Percentiles rank a stretch among this genome's conserved stretches.
These are phyloP conservation scores for Heteromyza rotundicornis DNA, from an alignment of 2,888 invertebrate species.

Conservation along the genomic window DNA sequence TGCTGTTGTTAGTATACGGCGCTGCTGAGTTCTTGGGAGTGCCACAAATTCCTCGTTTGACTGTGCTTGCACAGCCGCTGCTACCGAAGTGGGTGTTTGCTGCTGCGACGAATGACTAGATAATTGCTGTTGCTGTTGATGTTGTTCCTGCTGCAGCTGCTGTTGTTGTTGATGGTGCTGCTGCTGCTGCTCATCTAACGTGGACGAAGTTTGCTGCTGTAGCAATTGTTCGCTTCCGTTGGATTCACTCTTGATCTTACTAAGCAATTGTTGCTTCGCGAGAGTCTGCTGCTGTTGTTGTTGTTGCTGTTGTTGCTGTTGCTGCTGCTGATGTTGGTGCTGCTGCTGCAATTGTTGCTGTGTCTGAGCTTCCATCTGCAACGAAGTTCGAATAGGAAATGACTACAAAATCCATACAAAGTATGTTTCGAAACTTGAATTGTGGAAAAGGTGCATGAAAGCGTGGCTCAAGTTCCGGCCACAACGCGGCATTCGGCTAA, in stretches of 20 bases:
- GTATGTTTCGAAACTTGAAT: neutral
- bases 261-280: slow-evolving; percentile 48
- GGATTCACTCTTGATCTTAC: slow-evolving; percentile 51
- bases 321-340: slow-evolving; percentile 31
- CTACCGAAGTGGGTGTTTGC: slow-evolving; percentile 19
- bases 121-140: slow-evolving; percentile 23
- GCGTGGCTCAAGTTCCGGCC: slow-evolving; percentile 55
- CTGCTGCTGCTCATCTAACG: slow-evolving; percentile 37
- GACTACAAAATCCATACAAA: slow-evolving; percentile 18
- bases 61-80: slow-evolving; percentile 40
- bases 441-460: slow-evolving; percentile 26
- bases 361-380: slow-evolving; percentile 60
- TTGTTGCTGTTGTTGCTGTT: no score
- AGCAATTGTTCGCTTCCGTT: slow-evolving; percentile 39
- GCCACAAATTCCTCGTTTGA: slow-evolving; percentile 36
- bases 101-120: slow-evolving; percentile 6
- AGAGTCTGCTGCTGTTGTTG: slow-evolving; percentile 43
- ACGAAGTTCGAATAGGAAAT: slow-evolving; percentile 49
- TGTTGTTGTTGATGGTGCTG: slow-evolving; percentile 29
- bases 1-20: slow-evolving; percentile 61
- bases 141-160: slow-evolving; percentile 36
- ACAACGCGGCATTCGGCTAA: slow-evolving; percentile 25
- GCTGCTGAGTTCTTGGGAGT: slow-evolving; percentile 49
- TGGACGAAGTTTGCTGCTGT: slow-evolving; percentile 5
- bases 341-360: slow-evolving; percentile 44